Evolutionary conservation across 2,888 invertebrate species (phyloP), one percentile per base, ranked within the genome.

Genomic region (Cryptophagus acutangulus): DNA sequence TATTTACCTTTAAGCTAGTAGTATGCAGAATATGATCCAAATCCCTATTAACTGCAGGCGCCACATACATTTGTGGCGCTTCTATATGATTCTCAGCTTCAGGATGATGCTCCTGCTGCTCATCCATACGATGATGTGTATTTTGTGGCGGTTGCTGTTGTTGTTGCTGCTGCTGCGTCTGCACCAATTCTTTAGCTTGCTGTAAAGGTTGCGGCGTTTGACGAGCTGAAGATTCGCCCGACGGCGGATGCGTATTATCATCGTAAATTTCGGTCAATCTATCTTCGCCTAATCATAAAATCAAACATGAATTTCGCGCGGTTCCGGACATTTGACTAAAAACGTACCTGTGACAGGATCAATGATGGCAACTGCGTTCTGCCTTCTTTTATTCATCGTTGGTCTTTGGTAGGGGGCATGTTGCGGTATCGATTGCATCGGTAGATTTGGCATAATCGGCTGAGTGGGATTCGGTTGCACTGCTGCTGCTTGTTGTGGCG

Each of bases 191-290:
- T 48, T 66, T 66, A n/a, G 66, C 65, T 1, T 38, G 54, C n/a
- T 55, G 45, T 1, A 54, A 39, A 8, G 72, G 70, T 57, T 74
- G 73, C 17, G 74, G 72, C 34, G 72, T 73, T 53, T 73, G 72
- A 20, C 72, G 63, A 42, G 72, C 72, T 37, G 70, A 73, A 12
- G 73, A 70, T 46, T 74, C 71, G 4, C 68, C 71, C 26, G 71
- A 70, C 2, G 67, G 56, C 17, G 69, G 67, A 26, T 63, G 62
- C 36, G 61, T 62, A 10, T 56, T 62, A 40, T 52, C 45, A 17
- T 66, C 64, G 40, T 63, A 71, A 45, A 72, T 66, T 49, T 72
- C 69, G 20, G 60, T 59, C 33, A 71, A 61, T 39, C 68, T 66
- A 48, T 72, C 71, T 48, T 62, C 63, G 33, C 72, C 71, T 44